Base-by-base conservation (phyloP, 2,888 invertebrate species). In the Chydorus sphaericus region DNA sequence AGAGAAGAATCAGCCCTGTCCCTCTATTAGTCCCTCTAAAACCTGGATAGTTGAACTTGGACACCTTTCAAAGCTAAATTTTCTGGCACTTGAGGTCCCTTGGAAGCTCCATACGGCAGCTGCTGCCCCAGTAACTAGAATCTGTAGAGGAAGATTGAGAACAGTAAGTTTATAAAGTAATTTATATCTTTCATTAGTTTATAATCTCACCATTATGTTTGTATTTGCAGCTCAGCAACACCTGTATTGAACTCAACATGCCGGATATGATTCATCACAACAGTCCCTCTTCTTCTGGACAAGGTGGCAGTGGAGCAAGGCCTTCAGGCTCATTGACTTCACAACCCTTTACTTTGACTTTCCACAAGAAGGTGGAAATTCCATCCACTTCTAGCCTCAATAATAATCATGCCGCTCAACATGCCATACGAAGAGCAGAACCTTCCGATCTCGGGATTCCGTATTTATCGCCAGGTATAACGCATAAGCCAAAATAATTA, bases 291-390 rank as follows among this genome's bases (percentile, higher is more conserved):
- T 29, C 50, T 20, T 16, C 50, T 6, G 36, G 31, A n/a, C 52
- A 52, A 18, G 33, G 31, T 16, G 36, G 23, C 10, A n/a, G 33
- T 14, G 33, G 20, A 23, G 18, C 18, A 14, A 44, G 44, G 28
- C 10, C 44, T 20, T 26, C 44, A 26, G 28, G 28, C n/a, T 11
- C 18, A 10, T 3, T 14, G 10, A 44, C 14, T 44, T 23, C 20
- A 2, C 31, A 31, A 20, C 52, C 76, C 54, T 80, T 80, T 67
- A 79, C 78, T 38, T 65, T 80, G 59, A 76, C 77, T 58, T 75
- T 75, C 62, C 79, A 79, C 67, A 70, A 75, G 61, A 79, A 77
- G 67, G 79, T 80, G 60, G 79, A 79, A 63, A 69, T 80, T 58
- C 73, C 75, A 54, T 76, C 79, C 23, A 67, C 70, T 8, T 64